Base-by-base conservation (phyloP, 1,140 invertebrate species). In the Gryon sp. region DNA sequence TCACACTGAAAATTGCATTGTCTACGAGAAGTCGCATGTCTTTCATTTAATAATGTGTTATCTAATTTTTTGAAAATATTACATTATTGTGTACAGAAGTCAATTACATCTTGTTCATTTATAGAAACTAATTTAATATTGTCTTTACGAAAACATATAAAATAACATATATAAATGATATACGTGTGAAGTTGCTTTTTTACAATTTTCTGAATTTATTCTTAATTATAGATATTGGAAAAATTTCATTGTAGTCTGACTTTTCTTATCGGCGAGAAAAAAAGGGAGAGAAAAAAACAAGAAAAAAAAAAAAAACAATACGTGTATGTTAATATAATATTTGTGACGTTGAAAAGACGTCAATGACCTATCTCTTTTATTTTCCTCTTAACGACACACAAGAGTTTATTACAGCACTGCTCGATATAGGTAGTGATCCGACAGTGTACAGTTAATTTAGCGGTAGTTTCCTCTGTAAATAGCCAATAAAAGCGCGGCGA, bases 391-490 rank as follows among this genome's bases (percentile, higher is more conserved):
- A 84, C 82, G 76, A 76, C 57, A 72, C 77, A 63, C 45, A 76
- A 80, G 72, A 60, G 79, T 83, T 83, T 77, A 77, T 81, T 82
- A 81, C 78, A 80, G 74, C 66, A 52, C 65, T 76, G 81, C 72
- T 81, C 83, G 82, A 85, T 86, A 86, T 82, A 85, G 80, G 82
- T 83, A 86, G 84, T 86, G 87, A 86, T 87, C 84, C 82, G 82
- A 83, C 82, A 87, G 85, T 88, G 84, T 84, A 80, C 83, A 86
- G 87, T 88, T 88, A 88, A 89, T 88, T 88, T 89, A 88, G 85
- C 84, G 85, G 86, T 86, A 86, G 87, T 89, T 87, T 83, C 83
- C 86, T 87, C 87, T 86, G 85, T 88, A 88, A 88, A 88, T 88
- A 87, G 87, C 85, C 86, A 88, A 88, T 89, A 88, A 88, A 89